Percentiles rank a stretch among this genome's conserved stretches.
Evolutionary conservation across 2,888 invertebrate genomes (phyloP).

Genomic region (Cantharis nigra): DNA sequence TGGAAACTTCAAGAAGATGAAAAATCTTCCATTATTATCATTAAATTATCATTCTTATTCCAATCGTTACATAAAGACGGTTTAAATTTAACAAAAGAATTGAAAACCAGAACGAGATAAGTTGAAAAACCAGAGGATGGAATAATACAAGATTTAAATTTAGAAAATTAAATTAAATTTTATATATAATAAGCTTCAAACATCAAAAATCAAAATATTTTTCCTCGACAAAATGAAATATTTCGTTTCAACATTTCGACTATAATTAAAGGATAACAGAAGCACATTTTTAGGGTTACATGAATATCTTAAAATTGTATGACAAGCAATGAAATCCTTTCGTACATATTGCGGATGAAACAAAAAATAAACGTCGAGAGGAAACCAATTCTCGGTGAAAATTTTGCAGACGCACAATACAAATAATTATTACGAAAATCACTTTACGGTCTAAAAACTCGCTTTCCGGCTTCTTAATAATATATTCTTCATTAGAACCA

Average conservation of each 20-base stretch:
- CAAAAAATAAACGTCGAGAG: background rate
- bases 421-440: background rate
- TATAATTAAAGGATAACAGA: background rate
- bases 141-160: background rate
- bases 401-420: background rate
- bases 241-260: background rate
- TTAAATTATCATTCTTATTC: background rate
- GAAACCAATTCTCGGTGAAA: background rate
- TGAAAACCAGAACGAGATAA: background rate
- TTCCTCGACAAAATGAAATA: background rate
- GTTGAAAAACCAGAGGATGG: background rate
- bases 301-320: background rate
- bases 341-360: background rate
- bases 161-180: background rate
- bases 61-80: background rate
- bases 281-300: background rate
- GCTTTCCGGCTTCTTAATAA: background rate
- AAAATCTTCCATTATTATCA: background rate
- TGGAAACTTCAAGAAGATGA: background rate
- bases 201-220: background rate
- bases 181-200: background rate
- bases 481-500: background rate
- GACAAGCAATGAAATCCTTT: background rate
- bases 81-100: background rate
- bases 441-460: background rate